A percentile compares a stretch with the other conserved stretches of the same genome.
Evolutionary conservation across 2,888 invertebrate species (phyloP).

Genomic region (Notodonta dromedarius): DNA sequence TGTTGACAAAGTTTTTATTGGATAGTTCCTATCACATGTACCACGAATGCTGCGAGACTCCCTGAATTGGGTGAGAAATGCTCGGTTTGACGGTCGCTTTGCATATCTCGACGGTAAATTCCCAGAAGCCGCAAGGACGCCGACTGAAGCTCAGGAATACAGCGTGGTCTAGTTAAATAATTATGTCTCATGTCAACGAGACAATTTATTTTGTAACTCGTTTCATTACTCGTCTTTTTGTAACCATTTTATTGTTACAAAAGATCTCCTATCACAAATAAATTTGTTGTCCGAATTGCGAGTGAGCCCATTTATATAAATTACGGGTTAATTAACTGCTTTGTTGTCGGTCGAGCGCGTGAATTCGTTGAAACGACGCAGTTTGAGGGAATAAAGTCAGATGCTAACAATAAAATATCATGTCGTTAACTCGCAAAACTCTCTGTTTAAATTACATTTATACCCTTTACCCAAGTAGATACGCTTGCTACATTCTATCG

Average conservation of each 20-base stretch:
- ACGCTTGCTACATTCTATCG: slow-evolving; percentile 16
- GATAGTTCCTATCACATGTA: slow-evolving; percentile 45
- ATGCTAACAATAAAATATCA: slow-evolving; percentile 59
- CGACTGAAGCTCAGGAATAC: slow-evolving; percentile 31
- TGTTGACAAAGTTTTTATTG: slow-evolving; percentile 59
- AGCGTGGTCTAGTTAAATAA: slow-evolving; percentile 47
- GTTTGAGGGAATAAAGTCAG: slow-evolving; percentile 55
- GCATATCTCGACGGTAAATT: slow-evolving; percentile 67
- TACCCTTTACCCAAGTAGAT: neutral
- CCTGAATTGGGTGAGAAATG: slow-evolving; percentile 70
- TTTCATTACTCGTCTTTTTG: slow-evolving; percentile 35
- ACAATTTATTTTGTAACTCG: slow-evolving; percentile 30
- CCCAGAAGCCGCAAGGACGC: slow-evolving; percentile 46
- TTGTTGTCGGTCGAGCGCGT: slow-evolving; percentile 66
- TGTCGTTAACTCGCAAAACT: slow-evolving; percentile 36
- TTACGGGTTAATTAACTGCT: slow-evolving; percentile 74
- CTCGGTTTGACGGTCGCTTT: slow-evolving; percentile 60
- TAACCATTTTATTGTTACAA: slow-evolving; percentile 45
- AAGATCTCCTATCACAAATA: slow-evolving; percentile 69
- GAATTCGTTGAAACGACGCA: slow-evolving; percentile 64
- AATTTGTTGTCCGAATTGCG: slow-evolving; percentile 69
- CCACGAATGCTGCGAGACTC: slow-evolving; percentile 46
- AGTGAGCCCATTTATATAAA: slow-evolving; percentile 71
- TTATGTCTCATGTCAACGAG: slow-evolving; percentile 38
- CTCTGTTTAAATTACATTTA: slow-evolving; percentile 14